Base-by-base conservation (phyloP, 2,888 invertebrate genomes). In the Drosophila picticornis region DNA sequence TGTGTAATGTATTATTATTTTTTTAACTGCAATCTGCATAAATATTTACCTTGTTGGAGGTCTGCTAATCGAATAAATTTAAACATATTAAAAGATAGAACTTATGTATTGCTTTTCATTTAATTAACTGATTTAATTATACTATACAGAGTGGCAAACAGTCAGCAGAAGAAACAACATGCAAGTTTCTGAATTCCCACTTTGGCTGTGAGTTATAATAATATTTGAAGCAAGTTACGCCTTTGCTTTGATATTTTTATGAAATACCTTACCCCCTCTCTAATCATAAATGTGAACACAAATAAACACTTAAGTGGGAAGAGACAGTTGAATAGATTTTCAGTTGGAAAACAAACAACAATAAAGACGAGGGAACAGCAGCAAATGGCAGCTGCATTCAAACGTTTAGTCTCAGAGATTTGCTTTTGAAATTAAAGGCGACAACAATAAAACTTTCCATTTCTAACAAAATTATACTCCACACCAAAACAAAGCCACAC, bases 371-470 rank as follows among this genome's bases (percentile, higher is more conserved):
- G 55, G 22, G 25, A 32, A 64, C 31, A 57, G 38, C 52, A 69
- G 57, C 56, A 71, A 75, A 71, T 61, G 67, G 67, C 87, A 84
- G 87, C 84, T 88, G 88, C 80, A 80, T 70, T 68, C 46, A 74
- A 83, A 59, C 87, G 67, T 87, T 86, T 85, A 77, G 82, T 82
- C 73, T 72, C 66, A 75, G 85, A 80, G 83, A 87, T 80, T 86
- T 77, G 77, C 69, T 81, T 79, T 81, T 70, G 69, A 75, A 81
- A 71, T 81, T 76, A 81, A 74, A 67, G 63, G 59, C 62, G 71
- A 67, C 55, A 81, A 85, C 84, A 85, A 89, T 77, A 81, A 86
- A 87, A 87, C 86, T 87, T 87, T 87, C 86, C 86, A 85, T 87
- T 87, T 90, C 77, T 70, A 88, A 88, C 74, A 74, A 84, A 83